Evolutionary conservation across 1,140 invertebrate species (phyloP).

Genomic region (Argopecten irradians): DNA sequence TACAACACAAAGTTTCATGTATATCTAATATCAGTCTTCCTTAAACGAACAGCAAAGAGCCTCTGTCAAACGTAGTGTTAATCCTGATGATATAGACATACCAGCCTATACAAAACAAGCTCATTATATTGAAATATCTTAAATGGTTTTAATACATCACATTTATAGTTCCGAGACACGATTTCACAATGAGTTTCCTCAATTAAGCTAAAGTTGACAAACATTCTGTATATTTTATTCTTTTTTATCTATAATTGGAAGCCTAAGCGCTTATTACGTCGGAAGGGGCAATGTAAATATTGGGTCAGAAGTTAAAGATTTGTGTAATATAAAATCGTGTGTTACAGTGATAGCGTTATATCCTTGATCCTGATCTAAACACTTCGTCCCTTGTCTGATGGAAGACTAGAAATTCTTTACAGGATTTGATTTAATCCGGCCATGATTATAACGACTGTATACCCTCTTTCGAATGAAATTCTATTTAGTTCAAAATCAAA

Average conservation of each 20-base stretch:
- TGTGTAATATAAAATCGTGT: background rate
- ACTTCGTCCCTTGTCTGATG: background rate
- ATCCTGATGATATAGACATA: background rate
- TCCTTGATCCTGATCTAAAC: background rate
- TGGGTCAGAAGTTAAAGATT: background rate
- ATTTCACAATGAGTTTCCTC: background rate
- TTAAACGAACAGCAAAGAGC: background rate
- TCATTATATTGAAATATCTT: background rate
- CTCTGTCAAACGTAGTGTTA: background rate
- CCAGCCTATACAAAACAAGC: background rate
- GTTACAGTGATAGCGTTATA: background rate
- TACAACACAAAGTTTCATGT: background rate
- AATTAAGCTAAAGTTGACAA: background rate
- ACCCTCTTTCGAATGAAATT: background rate
- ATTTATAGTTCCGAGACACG: background rate
- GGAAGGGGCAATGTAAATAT: background rate
- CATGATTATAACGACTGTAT: background rate
- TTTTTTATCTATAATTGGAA: background rate
- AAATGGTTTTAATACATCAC: background rate
- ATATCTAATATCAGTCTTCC: background rate
- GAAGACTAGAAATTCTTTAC: background rate
- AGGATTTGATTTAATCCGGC: background rate
- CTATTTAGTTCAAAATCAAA: conserved; percentile 4
- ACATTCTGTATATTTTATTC: background rate
- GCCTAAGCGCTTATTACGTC: background rate